These are phyloP conservation scores for Paracentrotus lividus DNA, from an alignment of 53 echinoderm and acorn worm species.

Conservation along the genomic window DNA sequence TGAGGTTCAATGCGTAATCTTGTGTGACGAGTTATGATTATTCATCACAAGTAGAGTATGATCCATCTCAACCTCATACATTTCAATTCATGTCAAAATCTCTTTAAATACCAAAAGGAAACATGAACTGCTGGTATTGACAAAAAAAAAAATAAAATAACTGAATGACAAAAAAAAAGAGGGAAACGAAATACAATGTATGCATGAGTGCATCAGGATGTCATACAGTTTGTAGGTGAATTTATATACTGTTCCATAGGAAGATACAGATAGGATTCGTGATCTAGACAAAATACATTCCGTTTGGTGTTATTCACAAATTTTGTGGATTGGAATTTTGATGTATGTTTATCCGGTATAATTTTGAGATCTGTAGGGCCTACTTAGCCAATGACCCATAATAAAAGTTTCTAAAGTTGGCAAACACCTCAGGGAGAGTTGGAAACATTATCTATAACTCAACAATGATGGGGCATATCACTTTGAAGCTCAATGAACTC, in stretches of 20 bases:
- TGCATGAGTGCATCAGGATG: not conserved
- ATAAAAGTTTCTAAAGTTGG: too few species aligned
- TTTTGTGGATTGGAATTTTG: not conserved
- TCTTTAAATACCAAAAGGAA: not conserved
- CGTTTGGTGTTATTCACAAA: not conserved
- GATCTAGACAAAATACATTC: not conserved
- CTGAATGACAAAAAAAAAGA: not conserved
- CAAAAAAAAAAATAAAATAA: not conserved
- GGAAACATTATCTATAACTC: not conserved
- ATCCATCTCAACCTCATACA: too few species aligned
- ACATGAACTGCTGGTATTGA: not conserved
- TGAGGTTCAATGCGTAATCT: too few species aligned
- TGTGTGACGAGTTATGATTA: too few species aligned
- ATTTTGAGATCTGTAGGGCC: too few species aligned
- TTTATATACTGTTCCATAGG: too few species aligned
- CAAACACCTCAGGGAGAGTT: not conserved
- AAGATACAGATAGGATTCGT: too few species aligned
- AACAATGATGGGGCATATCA: conserved; percentile 61
- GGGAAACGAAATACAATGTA: too few species aligned
- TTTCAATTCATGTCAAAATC: too few species aligned
- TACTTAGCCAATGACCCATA: too few species aligned
- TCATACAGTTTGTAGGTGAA: not conserved
- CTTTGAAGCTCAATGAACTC: conserved; percentile 1
- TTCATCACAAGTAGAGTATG: too few species aligned
- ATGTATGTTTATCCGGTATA: too few species aligned